Evolutionary conservation across 2,113 vertebrate species (phyloP), one percentile per base, ranked within the genome.

Genomic region (Rhineura floridana): DNA sequence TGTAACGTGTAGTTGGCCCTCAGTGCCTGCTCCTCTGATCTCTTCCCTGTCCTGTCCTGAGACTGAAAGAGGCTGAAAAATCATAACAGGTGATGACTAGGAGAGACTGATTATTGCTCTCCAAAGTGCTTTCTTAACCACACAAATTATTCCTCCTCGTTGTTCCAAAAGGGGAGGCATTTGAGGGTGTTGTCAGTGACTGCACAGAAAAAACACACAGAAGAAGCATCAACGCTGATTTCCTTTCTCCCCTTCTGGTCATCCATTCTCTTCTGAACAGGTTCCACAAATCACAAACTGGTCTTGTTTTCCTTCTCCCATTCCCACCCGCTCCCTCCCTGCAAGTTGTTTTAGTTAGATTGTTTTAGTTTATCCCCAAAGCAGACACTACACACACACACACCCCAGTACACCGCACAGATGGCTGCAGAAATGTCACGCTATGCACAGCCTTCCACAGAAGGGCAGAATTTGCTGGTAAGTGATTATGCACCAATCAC

Each of bases 351-450:
- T 81, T 72, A 80, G 77, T 63, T 44, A 36, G 48, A n/a, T n/a
- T n/a, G n/a, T n/a, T 55, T 44, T 67, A 62, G 44, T 75, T 81
- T 86, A 79, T 69, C 83, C 33, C 67, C 77, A 86, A 73, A 28
- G 78, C 21, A 88, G 46, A 42, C 78, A 12, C 85, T 13, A 42
- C 65, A 39, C 30, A 3, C 52, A 62, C 42, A 59, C 33, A 81
- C 55, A 59, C 44, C 87, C 85, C 73, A 55, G 36, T 70, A 63
- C 23, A 44, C 77, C 44, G 82, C 67, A 30, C 89, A 90, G 86
- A 87, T 84, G 89, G 81, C 86, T 87, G 86, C 55, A 81, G 82
- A 90, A 88, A 90, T 88, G 89, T 90, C 86, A 88, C 82, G 46
- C 86, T 0, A 6, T 1, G 50, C 44, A 4, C 0, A 62, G 79